A percentile compares a stretch with the other conserved stretches of the same genome.
These are phyloP conservation scores for Hirtodrosophila confusa DNA, from an alignment of 2,888 invertebrate species.

Conservation along the genomic window DNA sequence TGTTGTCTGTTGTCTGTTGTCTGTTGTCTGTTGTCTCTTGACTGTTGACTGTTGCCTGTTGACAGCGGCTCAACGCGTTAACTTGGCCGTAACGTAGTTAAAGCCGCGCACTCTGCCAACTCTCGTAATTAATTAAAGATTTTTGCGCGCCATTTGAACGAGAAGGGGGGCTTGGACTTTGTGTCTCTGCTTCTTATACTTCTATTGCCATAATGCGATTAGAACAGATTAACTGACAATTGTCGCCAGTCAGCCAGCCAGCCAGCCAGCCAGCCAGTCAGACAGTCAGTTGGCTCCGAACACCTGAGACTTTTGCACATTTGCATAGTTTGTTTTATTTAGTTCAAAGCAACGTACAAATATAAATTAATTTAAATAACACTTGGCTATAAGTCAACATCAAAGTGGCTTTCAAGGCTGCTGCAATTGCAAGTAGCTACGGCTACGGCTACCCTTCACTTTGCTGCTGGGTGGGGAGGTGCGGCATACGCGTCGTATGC, in stretches of 20 bases:
- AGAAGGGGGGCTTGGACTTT: slow-evolving; percentile 2
- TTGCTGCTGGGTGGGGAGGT: slow-evolving; percentile 23
- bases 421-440: slow-evolving; percentile 60
- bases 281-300: slow-evolving; percentile 30
- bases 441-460: slow-evolving; percentile 62
- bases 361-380: slow-evolving; percentile 77
- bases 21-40: slow-evolving; percentile 1
- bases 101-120: slow-evolving; percentile 1
- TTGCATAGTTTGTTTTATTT: slow-evolving; percentile 76
- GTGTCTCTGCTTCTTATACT: slow-evolving; percentile 4
- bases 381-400: slow-evolving; percentile 71
- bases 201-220: slow-evolving; percentile 76
- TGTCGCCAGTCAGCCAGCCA: slow-evolving; percentile 51
- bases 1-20: slow-evolving; percentile 17
- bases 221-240: slow-evolving; percentile 78
- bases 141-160: slow-evolving; percentile 29
- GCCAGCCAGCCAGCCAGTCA: neutral
- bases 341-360: slow-evolving; percentile 61
- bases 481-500: slow-evolving; percentile 13
- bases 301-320: slow-evolving; percentile 66
- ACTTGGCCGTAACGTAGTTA: slow-evolving; percentile 38
- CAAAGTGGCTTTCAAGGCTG: slow-evolving; percentile 57
- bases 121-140: slow-evolving; percentile 61
- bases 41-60: slow-evolving; percentile 37
- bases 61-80: slow-evolving; percentile 58